Conservation (phyloP, 2,888 invertebrate species). For the Drosophila mettleri region DNA sequence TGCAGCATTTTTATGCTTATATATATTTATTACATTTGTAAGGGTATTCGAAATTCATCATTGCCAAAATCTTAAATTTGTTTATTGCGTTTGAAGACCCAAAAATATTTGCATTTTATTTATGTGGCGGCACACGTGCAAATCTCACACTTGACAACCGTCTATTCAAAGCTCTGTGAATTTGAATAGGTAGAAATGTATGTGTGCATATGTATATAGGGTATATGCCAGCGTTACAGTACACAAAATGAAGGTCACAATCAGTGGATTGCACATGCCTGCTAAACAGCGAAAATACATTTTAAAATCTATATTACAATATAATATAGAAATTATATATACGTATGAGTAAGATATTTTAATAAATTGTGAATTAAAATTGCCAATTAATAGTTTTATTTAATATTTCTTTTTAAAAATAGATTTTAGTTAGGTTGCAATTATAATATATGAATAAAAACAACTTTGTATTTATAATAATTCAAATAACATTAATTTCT, state of each 20-base stretch:
- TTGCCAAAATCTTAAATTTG: neutral
- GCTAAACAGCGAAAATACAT: neutral
- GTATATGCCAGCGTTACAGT: neutral
- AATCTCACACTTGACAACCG: slow-evolving; percentile 26
- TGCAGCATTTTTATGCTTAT: neutral
- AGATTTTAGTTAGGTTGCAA: neutral
- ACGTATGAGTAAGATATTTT: neutral
- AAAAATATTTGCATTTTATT: slow-evolving; percentile 22
- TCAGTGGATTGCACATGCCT: neutral
- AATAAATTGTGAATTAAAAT: neutral
- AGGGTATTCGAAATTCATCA: neutral
- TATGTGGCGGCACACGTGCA: slow-evolving; percentile 19
- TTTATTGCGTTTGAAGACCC: slow-evolving; percentile 8
- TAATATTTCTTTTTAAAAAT: neutral
- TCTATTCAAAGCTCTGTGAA: slow-evolving; percentile 9
- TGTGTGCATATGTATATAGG: too few relatives aligned
- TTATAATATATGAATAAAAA: too few relatives aligned
- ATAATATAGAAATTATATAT: neutral
- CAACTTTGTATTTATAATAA: too few relatives aligned
- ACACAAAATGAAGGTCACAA: slow-evolving; percentile 11
- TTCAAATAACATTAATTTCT: too few relatives aligned
- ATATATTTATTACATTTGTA: neutral
- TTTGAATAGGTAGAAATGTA: too few relatives aligned
- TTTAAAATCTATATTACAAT: neutral
- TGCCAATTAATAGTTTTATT: too few relatives aligned